Evolutionary conservation across 2,888 invertebrate genomes (phyloP).

Genomic region (Agonopterix heracliana): DNA sequence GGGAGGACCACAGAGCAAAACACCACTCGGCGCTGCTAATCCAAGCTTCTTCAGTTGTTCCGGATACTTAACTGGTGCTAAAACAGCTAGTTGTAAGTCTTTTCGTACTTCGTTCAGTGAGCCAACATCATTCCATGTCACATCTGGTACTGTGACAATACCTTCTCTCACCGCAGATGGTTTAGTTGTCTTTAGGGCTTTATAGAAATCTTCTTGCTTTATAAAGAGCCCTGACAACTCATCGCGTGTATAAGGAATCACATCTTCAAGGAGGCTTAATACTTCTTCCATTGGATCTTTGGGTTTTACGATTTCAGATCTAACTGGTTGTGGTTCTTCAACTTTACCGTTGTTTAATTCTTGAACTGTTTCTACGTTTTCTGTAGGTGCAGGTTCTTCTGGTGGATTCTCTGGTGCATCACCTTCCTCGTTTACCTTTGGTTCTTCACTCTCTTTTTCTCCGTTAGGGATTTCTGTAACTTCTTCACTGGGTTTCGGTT

Average conservation of each 20-base stretch:
- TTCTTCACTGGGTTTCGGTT: constrained; percentile 29
- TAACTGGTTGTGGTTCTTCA: constrained; percentile 14
- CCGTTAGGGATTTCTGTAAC: constrained; percentile 52
- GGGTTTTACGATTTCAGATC: constrained; percentile 23
- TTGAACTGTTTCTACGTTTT: constrained; percentile 17
- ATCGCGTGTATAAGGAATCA: constrained; percentile 77
- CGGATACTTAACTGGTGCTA: constrained; percentile 93
- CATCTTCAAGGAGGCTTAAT: constrained; percentile 80
- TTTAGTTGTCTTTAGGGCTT: constrained; percentile 88
- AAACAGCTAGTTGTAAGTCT: constrained; percentile 92
- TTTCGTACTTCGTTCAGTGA: constrained; percentile 91
- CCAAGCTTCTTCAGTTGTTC: constrained; percentile 87
- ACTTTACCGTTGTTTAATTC: constrained; percentile 23
- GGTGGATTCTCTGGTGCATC: constrained; percentile 27
- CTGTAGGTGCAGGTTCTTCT: constrained; percentile 28
- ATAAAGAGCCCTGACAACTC: constrained; percentile 81
- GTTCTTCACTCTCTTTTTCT: constrained; percentile 41
- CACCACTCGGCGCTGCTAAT: constrained; percentile 88
- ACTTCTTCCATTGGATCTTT: constrained; percentile 67
- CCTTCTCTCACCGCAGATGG: constrained; percentile 98
- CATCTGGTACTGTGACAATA: constrained; percentile 97
- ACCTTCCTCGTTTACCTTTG: constrained; percentile 18
- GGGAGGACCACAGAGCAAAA: constrained; percentile 97
- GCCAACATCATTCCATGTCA: constrained; percentile 97
- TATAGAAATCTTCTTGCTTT: constrained; percentile 84